A percentile compares a stretch with the other conserved stretches of the same genome.
Conservation (phyloP, 2,888 invertebrate species). For the Parnassius glacialis region DNA sequence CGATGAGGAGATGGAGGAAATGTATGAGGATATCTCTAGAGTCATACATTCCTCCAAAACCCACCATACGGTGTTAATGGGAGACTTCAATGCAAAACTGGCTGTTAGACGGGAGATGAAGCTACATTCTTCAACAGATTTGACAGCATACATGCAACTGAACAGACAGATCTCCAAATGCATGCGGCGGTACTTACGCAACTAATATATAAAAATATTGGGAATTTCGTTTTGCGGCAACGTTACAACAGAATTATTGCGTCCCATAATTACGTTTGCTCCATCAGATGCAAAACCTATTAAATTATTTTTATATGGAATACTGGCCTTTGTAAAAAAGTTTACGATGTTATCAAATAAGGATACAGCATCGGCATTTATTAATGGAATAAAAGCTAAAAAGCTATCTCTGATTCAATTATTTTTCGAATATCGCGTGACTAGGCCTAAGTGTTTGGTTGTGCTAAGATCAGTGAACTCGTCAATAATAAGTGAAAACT, state of each 20-base stretch:
- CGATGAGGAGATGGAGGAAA: too few relatives aligned
- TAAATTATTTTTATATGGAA: constrained; percentile 25
- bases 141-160: too few relatives aligned
- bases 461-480: too few relatives aligned
- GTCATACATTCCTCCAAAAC: too few relatives aligned
- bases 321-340: constrained; percentile 22
- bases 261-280: constrained; percentile 35
- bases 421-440: constrained; percentile 17
- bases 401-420: constrained; percentile 17
- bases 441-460: not conserved
- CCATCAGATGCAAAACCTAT: constrained; percentile 36
- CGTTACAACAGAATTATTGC: constrained; percentile 30
- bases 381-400: not conserved
- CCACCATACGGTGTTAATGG: too few relatives aligned
- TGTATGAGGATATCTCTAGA: too few relatives aligned
- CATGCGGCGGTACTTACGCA: too few relatives aligned
- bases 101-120: too few relatives aligned
- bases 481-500: too few relatives aligned
- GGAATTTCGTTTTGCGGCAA: constrained; percentile 31
- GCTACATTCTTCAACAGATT: too few relatives aligned
- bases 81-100: too few relatives aligned
- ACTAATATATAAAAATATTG: constrained; percentile 4
- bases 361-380: not conserved
- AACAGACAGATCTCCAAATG: too few relatives aligned
- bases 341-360: constrained; percentile 20